Evolutionary conservation across 2,888 invertebrate genomes (phyloP), one percentile per base, ranked within the genome.

Genomic region (Cerceris rybyensis): DNA sequence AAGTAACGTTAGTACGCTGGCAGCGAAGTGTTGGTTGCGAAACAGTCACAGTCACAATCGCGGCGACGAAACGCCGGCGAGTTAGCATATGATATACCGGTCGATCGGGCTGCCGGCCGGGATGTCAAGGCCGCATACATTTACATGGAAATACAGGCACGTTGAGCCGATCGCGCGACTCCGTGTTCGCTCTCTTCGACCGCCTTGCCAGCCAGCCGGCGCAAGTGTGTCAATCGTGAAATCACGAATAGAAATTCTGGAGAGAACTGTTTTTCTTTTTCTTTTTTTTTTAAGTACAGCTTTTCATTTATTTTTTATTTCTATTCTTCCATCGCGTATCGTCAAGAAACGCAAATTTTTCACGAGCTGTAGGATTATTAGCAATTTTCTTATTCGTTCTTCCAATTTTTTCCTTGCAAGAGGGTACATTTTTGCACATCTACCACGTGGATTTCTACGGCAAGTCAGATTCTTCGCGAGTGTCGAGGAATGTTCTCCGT

Each of bases 81-180:
- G 81, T 83, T 78, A 76, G 77, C 71, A 59, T 74, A 82, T 74
- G 83, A 85, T 82, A 80, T 77, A 83, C 78, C 80, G 75, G 78
- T 75, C 73, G 75, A 70, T 66, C 50, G 80, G 61, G 60, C 58
- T 52, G 68, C 78, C 72, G 76, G 78, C 81, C 80, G 84, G 70
- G 88, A 87, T 88, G 88, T 89, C 88, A 88, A 88, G 88, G 88
- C 85, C 88, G 88, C 82, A 84, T 88, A 83, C 82, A 87, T 87
- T 88, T 87, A 84, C 87, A 87, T 85, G 78, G 82, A 83, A 81
- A 82, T 82, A 83, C 64, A 41, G 28, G 39, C 70, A 65, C 57
- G 74, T 57, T 49, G 75, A 54, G 52, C 55, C 63, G 59, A 73
- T 64, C 67, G 69, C 46, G 70, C 65, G 63, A 67, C 46, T 70